Evolutionary conservation across 2,888 invertebrate genomes (phyloP).

Genomic region (Poecilobothrus nobilitatus): DNA sequence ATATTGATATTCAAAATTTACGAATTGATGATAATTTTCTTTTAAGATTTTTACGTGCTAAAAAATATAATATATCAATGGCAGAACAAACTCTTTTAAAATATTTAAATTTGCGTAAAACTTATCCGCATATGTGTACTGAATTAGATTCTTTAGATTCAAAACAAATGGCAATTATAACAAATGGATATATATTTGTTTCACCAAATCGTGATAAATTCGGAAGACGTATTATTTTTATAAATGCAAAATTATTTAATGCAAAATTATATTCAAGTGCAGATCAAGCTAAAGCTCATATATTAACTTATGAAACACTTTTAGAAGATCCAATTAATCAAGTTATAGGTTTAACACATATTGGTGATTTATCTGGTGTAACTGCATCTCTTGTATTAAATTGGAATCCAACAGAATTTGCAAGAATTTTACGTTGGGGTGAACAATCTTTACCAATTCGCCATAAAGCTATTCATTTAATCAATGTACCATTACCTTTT

Average conservation of each 20-base stretch:
- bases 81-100: slow-evolving; percentile 69
- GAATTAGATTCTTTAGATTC: slow-evolving; percentile 58
- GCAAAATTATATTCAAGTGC: slow-evolving; percentile 55
- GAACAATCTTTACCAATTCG: slow-evolving; percentile 75
- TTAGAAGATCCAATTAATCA: slow-evolving; percentile 69
- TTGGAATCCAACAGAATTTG: slow-evolving; percentile 67
- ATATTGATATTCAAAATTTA: slow-evolving; percentile 59
- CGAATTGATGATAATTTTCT: slow-evolving; percentile 63
- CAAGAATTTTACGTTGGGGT: slow-evolving; percentile 62
- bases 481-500: slow-evolving; percentile 63
- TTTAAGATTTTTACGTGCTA: slow-evolving; percentile 64
- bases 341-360: slow-evolving; percentile 64
- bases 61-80: slow-evolving; percentile 71
- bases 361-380: slow-evolving; percentile 57
- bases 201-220: slow-evolving; percentile 63
- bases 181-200: slow-evolving; percentile 64
- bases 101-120: slow-evolving; percentile 64
- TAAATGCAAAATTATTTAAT: slow-evolving; percentile 56
- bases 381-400: slow-evolving; percentile 51
- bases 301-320: slow-evolving; percentile 64
- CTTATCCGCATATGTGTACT: slow-evolving; percentile 55
- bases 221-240: slow-evolving; percentile 65
- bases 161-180: slow-evolving; percentile 55
- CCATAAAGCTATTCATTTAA: slow-evolving; percentile 65
- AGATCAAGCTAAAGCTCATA: slow-evolving; percentile 63